Base-by-base conservation (phyloP, 2,113 vertebrate genomes). In the Brachypodius melanocephalos region DNA sequence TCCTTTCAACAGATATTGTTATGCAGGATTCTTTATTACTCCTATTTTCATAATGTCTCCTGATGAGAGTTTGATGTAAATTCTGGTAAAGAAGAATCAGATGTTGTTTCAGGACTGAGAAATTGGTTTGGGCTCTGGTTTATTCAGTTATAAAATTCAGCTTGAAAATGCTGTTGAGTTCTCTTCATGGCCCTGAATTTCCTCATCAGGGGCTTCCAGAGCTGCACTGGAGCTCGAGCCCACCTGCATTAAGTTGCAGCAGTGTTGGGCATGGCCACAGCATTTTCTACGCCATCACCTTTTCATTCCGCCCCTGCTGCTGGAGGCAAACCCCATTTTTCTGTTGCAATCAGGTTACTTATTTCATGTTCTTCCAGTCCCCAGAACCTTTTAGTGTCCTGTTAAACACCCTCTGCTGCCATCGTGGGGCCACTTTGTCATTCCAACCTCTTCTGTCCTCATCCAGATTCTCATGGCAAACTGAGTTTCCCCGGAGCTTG, bases 401-500 rank as follows among this genome's bases (percentile, higher is more conserved):
- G 34, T 85, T 79, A 25, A 28, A 68, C 82, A 82, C 78, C 36
- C 95, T 94, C 87, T 96, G 81, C 96, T 96, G 96, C 96, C 96
- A 92, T 81, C 92, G 12, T n/a, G 87, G 81, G 95, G 95, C 79
- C 67, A 17, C 65, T 61, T 69, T 18, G 4, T 82, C 86, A 28
- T n/a, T 42, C 28, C 83, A 63, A 0, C 25, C 42, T 84, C 54
- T 36, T 45, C 40, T 36, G 34, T 55, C 34, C 46, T 83, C 69
- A 43, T 49, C 49, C 34, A 42, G 49, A 20, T 52, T 36, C 36
- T 42, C 42, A 4, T 2, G 31, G 63, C 34, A 90, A 75, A 29
- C 42, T 13, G 54, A 57, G 24, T 21, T 66, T 52, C 25, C 12
- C 6, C 5, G 28, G 49, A 46, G 29, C 31, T 2, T 31, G 32